These are phyloP conservation scores for Lasioglossum baleicum DNA, from an alignment of 1,140 invertebrate genomes.

Conservation along the genomic window DNA sequence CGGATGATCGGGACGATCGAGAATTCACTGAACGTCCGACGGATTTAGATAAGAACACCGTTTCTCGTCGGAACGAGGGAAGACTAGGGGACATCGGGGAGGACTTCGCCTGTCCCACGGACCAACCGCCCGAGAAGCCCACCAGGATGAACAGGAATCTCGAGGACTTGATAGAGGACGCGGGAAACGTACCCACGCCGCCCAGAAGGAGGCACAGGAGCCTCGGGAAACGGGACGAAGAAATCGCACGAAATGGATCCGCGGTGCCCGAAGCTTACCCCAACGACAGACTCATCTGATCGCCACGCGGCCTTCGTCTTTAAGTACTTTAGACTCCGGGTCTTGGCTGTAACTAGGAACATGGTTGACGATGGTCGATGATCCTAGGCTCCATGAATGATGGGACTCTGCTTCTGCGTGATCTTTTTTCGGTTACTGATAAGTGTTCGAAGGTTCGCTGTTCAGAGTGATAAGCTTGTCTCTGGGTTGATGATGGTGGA, in stretches of 20 bases:
- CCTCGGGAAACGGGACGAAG: slow-evolving; percentile 47
- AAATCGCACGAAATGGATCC: slow-evolving; percentile 32
- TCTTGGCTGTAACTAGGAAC: no score
- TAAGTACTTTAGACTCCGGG: no score
- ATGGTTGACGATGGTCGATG: no score
- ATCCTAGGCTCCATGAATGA: no score
- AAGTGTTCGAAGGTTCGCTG: no score
- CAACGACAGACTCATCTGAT: slow-evolving; percentile 74
- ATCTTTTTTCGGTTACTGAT: no score
- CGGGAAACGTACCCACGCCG: slow-evolving; percentile 68
- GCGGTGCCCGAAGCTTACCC: slow-evolving; percentile 32
- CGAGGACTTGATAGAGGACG: slow-evolving; percentile 51
- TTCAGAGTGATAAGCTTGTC: no score
- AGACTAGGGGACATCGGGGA: not conserved
- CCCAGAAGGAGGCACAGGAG: slow-evolving; percentile 70
- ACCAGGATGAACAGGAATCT: slow-evolving; percentile 63
- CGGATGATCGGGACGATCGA: slow-evolving; percentile 10
- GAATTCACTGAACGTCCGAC: slow-evolving; percentile 3
- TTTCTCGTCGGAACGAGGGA: not conserved
- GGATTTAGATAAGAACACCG: not conserved
- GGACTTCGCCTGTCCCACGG: not conserved
- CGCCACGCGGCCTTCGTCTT: no score
- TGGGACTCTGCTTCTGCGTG: no score
- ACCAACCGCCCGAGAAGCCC: slow-evolving; percentile 70
- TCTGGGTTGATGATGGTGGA: no score